Base-by-base conservation (phyloP, 2,888 invertebrate genomes). In the Fragum sueziense region DNA sequence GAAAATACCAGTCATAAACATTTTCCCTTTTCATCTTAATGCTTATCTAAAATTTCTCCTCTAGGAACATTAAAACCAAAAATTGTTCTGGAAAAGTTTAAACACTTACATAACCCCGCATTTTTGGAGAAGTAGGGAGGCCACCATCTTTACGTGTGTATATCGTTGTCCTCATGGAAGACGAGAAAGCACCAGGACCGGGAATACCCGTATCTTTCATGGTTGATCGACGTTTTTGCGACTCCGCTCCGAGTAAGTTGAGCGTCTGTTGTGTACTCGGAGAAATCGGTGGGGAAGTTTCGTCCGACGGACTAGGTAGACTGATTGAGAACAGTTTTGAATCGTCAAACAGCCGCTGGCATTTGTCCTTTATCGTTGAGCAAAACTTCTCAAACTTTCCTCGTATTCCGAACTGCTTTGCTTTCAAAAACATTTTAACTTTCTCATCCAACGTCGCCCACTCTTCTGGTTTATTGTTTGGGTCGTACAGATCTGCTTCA, bases 391-490 rank as follows among this genome's bases (percentile, higher is more conserved):
- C 84, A 77, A 61, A 75, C 27, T 67, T 72, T 27, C 52, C 34
- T 17, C 79, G 41, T 11, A 75, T 76, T 1, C 81, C 81, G n/a
- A 61, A 37, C 29, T 76, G 84, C 31, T 84, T 81, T 9, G 76
- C 70, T 47, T 74, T 68, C 14, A 84, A 37, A 22, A 74, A 68
- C 27, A 78, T 37, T 62, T 76, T 70, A 0, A 91, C 87, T 74
- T 87, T 86, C 54, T 90, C 89, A 25, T 89, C 84, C 33, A 91
- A 70, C 0, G 90, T 89, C 34, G 85, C 79, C 91, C 91, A 91
- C 68, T 86, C 86, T 59, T 82, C 83, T 4, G 89, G 88, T 68
- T 88, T 88, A 17, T 74, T 61, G 22, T 78, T 82, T 0, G 71
- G 74, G 33, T 80, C 84, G 47, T 82, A 79, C 27, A 87, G 70